Conservation (phyloP, 2,888 invertebrate genomes). For the Euclidia mi region DNA sequence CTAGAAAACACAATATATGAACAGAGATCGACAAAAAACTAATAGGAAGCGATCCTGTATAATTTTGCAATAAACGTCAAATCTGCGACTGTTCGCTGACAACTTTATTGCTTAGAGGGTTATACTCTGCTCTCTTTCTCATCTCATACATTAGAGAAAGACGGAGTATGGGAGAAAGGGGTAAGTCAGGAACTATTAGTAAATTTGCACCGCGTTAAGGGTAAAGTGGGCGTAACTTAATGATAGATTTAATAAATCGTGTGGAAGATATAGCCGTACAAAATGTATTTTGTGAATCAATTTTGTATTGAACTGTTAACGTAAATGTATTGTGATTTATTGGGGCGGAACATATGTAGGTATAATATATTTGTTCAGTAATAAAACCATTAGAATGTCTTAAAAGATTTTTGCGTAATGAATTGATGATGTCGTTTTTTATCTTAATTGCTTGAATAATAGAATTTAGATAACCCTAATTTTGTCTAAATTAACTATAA, state of each 20-base stretch:
- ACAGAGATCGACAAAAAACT: constrained; percentile 36
- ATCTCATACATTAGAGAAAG: constrained; percentile 47
- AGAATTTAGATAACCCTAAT: no score
- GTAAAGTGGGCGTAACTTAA: constrained; percentile 81
- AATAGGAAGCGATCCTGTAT: constrained; percentile 65
- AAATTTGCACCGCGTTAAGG: constrained; percentile 74
- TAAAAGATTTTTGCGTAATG: not conserved
- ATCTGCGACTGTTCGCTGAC: constrained; percentile 64
- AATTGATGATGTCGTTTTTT: no score
- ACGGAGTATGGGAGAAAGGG: constrained; percentile 50
- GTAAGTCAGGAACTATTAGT: constrained; percentile 45
- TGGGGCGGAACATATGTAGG: constrained; percentile 20
- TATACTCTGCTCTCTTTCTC: constrained; percentile 46
- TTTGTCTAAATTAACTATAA: no score
- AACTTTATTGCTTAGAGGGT: constrained; percentile 65
- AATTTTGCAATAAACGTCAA: constrained; percentile 79
- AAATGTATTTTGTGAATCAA: constrained; percentile 36
- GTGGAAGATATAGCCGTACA: constrained; percentile 71
- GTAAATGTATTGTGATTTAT: constrained; percentile 31
- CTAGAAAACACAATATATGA: constrained; percentile 27
- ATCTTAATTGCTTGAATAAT: no score
- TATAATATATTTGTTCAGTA: constrained; percentile 13
- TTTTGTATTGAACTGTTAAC: constrained; percentile 39
- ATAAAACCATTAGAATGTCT: constrained; percentile 6
- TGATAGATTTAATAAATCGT: constrained; percentile 86